Evolutionary conservation across 2,888 invertebrate species (phyloP), one percentile per base, ranked within the genome.

Genomic region (Caradrina clavipalpis): DNA sequence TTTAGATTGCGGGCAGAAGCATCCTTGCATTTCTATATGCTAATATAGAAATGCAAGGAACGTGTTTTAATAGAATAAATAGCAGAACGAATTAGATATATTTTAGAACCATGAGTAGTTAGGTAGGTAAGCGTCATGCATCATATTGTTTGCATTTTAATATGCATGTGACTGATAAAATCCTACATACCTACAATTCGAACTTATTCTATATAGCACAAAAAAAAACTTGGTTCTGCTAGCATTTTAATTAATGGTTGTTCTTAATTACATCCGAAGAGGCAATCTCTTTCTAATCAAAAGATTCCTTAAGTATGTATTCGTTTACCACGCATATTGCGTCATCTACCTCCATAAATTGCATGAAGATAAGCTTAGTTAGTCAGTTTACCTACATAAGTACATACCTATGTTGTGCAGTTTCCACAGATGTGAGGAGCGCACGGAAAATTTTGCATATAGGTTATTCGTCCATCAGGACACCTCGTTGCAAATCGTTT

Each of bases 101-200:
- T 49, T 69, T 65, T 31, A 42, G n/a, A 49, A 49, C 26, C 39
- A 67, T 21, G 8, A 35, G 8, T 35, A 15, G 13, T 0, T 31
- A 6, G 15, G 45, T 45, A 45, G 39, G 1, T 39, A 67, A 54
- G n/a, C 2, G 21, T 22, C 21, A 21, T 26, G 56, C 39, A 11
- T 21, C 2, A 56, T 26, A 19, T 22, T 64, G 39, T 61, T 69
- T 50, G 8, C 2, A 49, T 49, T 21, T 49, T 21, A 60, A 61
- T 50, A 7, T 45, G 11, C n/a, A 56, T 39, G 45, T 53, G 67
- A 66, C 74, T 67, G 45, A 66, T 71, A 51, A 56, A 65, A 21
- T 45, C 4, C 5, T 39, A 39, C 39, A 39, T 35, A 35, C 8
- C 8, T 39, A 39, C 39, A 39, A 39, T 13, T 2, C 39, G 39